phyloP scores from a whole-genome alignment of 2,888 invertebrate genomes.

The Hirtodrosophila alboralis region DNA sequence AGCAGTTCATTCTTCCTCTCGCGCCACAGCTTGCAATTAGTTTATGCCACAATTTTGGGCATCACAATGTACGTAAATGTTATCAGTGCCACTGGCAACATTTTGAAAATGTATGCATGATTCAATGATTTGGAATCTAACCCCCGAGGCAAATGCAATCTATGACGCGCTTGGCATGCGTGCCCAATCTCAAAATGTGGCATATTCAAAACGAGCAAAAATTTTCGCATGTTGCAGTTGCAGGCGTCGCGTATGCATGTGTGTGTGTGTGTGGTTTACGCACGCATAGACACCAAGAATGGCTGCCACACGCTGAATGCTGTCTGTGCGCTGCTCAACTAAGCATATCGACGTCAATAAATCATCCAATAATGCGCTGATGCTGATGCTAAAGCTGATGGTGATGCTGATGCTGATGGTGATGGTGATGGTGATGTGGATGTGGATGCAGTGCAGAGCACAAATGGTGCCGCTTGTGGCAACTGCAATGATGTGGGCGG shows the following conservation, averaged over 20 bases:
- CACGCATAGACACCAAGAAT: slow-evolving; percentile 63
- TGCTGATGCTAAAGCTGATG: slow-evolving; percentile 43
- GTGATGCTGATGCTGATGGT: slow-evolving; percentile 16
- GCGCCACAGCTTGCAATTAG: slow-evolving; percentile 35
- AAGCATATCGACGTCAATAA: slow-evolving; percentile 84
- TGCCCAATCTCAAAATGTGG: slow-evolving; percentile 67
- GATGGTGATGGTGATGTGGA: slow-evolving; percentile 25
- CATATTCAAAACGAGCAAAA: slow-evolving; percentile 57
- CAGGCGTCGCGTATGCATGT: slow-evolving; percentile 7
- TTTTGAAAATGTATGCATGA: slow-evolving; percentile 29
- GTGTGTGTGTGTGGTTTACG: slow-evolving; percentile 17
- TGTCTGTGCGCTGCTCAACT: slow-evolving; percentile 73
- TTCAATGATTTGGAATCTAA: slow-evolving; percentile 36
- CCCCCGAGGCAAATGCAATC: slow-evolving; percentile 52
- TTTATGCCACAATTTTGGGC: slow-evolving; percentile 16
- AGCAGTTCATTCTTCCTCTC: background rate
- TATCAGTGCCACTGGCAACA: slow-evolving; percentile 32
- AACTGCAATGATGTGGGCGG: no score
- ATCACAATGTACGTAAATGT: slow-evolving; percentile 15
- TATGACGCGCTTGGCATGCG: slow-evolving; percentile 38
- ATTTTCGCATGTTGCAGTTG: slow-evolving; percentile 49
- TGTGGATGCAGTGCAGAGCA: slow-evolving; percentile 32
- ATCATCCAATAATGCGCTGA: slow-evolving; percentile 83
- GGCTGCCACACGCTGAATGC: slow-evolving; percentile 37
- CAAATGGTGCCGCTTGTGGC: slow-evolving; percentile 47